Conservation (phyloP, 2,797 vertebrate genomes). For the Fringilla coelebs region DNA sequence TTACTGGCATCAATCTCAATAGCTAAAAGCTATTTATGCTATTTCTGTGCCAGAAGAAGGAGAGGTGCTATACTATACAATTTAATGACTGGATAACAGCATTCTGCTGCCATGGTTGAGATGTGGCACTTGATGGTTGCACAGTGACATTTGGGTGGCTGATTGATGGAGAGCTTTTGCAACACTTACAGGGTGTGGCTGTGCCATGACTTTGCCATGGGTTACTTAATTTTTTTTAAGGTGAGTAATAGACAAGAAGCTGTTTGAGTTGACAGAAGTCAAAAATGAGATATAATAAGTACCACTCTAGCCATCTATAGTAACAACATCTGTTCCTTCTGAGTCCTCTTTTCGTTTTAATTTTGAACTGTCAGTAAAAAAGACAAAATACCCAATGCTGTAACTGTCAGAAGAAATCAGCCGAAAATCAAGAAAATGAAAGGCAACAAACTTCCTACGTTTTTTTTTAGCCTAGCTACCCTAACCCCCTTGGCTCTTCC, state of each 20-base stretch:
- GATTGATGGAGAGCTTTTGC: neutral
- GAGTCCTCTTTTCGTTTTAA: neutral
- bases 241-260: neutral
- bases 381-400: neutral
- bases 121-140: neutral
- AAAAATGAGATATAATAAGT: constrained; percentile 7
- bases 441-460: neutral
- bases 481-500: neutral
- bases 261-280: neutral
- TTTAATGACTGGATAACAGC: neutral
- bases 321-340: constrained; percentile 24
- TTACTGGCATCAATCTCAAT: neutral
- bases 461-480: neutral
- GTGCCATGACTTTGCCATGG: neutral
- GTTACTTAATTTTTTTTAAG: neutral
- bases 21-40: neutral
- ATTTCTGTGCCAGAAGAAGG: neutral
- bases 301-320: neutral
- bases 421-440: neutral
- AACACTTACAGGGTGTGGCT: neutral
- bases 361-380: constrained; percentile 19
- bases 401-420: constrained; percentile 2
- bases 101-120: neutral
- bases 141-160: neutral
- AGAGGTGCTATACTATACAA: neutral